Base-by-base conservation (phyloP, 2,797 vertebrate species). In the Limnodromus scolopaceus region DNA sequence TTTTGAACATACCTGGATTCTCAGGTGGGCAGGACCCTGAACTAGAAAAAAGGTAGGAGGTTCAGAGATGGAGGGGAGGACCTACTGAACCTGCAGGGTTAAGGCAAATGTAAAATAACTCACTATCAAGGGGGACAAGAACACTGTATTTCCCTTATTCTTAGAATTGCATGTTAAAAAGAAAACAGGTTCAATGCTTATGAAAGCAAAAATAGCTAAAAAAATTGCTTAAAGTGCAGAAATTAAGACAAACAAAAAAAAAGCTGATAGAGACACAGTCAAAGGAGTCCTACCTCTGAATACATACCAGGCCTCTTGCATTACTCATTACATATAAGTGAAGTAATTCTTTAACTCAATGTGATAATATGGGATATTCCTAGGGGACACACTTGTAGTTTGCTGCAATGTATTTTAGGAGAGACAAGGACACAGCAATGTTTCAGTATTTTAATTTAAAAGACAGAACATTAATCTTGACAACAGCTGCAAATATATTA, bases 401-500 rank as follows among this genome's bases (percentile, higher is more conserved):
- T 69, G 36, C 43, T 63, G 14, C 9, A 48, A 41, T 12, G 22
- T 16, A 89, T 68, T 91, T 92, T 27, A 75, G 60, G 34, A 93
- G 60, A 96, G 55, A 92, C 64, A 51, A 80, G 54, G 49, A 93
- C 86, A 58, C 68, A 39, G 27, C n/a, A 61, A 48, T 7, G 1
- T 91, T 94, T 87, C 71, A 79, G 24, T 57, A 41, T 77, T 97
- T 97, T 97, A 97, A 97, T 97, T 91, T 76, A 78, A 87, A 94
- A 95, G 91, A 82, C 34, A 72, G 72, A 89, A 88, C 78, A 94
- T n/a, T 39, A 77, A 68, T 87, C 49, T 89, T 81, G 71, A 95
- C 88, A 91, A 90, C n/a, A 91, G 46, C 69, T 92, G 71, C 46
- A 93, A 92, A 79, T 48, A 34, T 43, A 69, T 66, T 48, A 88